phyloP scores from a whole-genome alignment of 2,113 vertebrate genomes.

The Sprattus sprattus region DNA sequence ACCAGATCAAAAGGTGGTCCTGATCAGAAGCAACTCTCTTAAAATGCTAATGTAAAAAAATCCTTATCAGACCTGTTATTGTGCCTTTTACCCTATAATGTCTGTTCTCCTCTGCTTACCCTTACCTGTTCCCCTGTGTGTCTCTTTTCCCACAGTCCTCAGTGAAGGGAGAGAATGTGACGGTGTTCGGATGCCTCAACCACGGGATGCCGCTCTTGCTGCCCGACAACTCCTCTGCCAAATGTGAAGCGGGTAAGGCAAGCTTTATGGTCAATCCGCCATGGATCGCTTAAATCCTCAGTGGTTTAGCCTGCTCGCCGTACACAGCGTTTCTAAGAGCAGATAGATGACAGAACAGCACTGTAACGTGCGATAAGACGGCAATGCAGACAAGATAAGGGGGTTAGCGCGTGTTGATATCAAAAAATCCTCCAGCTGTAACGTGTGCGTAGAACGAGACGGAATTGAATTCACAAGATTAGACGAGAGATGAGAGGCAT shows the following conservation, averaged over 20 bases:
- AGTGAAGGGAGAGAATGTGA: conserved; percentile 83
- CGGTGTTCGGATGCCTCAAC: conserved; percentile 91
- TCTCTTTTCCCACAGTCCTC: conserved; percentile 74
- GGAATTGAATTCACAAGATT: conserved; percentile 24
- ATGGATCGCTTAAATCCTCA: neutral
- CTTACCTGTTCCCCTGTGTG: conserved; percentile 8
- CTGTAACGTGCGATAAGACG: neutral
- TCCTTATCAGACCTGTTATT: too few species aligned
- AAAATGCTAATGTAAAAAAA: neutral
- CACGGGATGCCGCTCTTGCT: conserved; percentile 89
- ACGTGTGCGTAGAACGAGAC: neutral
- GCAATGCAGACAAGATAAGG: neutral
- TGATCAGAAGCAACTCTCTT: too few species aligned
- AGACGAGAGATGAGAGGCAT: neutral
- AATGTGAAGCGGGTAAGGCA: conserved; percentile 85
- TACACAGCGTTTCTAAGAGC: neutral
- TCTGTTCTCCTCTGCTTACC: conserved; percentile 10
- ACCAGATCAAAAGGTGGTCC: conserved; percentile 7
- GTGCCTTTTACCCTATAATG: conserved; percentile 22
- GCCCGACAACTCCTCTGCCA: conserved; percentile 78
- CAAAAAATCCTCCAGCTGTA: neutral
- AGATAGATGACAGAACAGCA: neutral
- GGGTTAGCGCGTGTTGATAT: neutral
- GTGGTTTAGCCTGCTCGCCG: neutral
- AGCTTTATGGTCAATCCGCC: neutral